Conservation (phyloP, 2,888 invertebrate genomes). For the Balanococcus diminutus region DNA sequence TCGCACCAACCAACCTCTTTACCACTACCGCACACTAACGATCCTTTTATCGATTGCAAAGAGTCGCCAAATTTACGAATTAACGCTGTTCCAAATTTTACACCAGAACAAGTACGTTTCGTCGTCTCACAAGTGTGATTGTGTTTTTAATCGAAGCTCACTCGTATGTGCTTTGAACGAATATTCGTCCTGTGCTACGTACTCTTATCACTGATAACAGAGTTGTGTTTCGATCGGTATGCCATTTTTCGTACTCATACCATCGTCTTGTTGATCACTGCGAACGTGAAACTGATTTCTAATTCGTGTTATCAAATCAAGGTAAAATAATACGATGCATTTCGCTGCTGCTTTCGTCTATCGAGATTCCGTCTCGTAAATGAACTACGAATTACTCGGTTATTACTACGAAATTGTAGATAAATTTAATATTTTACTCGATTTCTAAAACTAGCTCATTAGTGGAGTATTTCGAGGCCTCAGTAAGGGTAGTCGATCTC, state of each 20-base stretch:
- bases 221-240: no score
- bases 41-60: constrained; percentile 45
- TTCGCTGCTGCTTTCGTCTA: not conserved
- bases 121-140: not conserved
- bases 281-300: not conserved
- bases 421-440: not conserved
- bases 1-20: constrained; percentile 45
- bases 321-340: not conserved
- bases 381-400: not conserved
- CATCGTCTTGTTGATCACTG: not conserved
- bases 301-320: not conserved
- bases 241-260: no score
- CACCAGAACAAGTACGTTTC: constrained; percentile 47
- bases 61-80: constrained; percentile 57
- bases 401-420: not conserved
- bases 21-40: constrained; percentile 36
- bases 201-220: not conserved
- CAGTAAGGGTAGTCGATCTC: not conserved
- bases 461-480: not conserved
- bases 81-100: constrained; percentile 59
- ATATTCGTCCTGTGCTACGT: no score
- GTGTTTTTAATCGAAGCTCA: no score
- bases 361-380: not conserved
- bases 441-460: not conserved
- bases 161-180: no score